These are phyloP conservation scores for Busseola fusca DNA, from an alignment of 2,888 invertebrate species.

Conservation along the genomic window DNA sequence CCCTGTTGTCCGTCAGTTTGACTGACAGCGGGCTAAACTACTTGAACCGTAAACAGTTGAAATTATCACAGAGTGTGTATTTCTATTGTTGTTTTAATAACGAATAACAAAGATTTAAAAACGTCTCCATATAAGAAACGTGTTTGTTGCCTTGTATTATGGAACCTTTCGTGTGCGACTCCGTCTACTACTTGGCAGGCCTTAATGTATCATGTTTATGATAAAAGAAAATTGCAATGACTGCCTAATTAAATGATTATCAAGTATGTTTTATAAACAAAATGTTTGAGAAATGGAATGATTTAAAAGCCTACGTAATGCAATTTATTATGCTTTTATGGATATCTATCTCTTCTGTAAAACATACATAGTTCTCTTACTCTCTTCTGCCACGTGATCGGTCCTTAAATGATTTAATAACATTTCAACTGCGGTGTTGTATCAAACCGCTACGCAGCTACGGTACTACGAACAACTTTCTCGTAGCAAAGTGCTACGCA, in stretches of 20 bases:
- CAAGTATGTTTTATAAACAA: neutral
- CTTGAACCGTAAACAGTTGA: too few species aligned
- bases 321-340: neutral
- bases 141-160: too few species aligned
- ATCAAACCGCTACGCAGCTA: neutral
- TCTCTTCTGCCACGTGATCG: neutral
- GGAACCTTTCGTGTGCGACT: too few species aligned
- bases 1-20: too few species aligned
- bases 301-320: neutral
- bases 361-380: neutral
- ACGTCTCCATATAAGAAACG: too few species aligned
- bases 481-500: constrained; percentile 33
- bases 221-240: neutral
- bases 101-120: too few species aligned
- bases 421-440: neutral
- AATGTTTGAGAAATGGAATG: neutral
- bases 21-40: too few species aligned
- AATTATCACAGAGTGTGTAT: too few species aligned
- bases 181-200: too few species aligned
- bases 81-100: too few species aligned
- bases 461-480: neutral
- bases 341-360: neutral
- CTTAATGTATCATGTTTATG: neutral
- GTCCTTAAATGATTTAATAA: neutral
- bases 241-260: neutral